Evolutionary conservation across 2,113 vertebrate genomes (phyloP), one percentile per base, ranked within the genome.

Genomic region (Thamnaconus septentrionalis): DNA sequence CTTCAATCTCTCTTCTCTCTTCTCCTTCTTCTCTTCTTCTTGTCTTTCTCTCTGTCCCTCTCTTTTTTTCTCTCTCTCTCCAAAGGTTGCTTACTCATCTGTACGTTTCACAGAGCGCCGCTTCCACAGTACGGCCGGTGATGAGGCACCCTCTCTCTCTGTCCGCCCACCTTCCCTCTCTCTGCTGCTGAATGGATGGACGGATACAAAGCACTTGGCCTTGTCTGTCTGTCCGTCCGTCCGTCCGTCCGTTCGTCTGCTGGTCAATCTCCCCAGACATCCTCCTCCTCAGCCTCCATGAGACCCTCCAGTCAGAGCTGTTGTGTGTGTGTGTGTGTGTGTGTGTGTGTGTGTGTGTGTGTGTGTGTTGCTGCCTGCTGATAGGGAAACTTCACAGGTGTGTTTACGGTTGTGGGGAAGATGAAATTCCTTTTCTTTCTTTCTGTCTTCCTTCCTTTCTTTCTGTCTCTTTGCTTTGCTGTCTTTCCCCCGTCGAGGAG

Each of bases 81-180:
- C 53, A 31, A 53, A 31, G 12, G 5, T 62, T 66, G 68, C 66
- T 76, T 77, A 56, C 66, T 82, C 71, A 71, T 72, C 66, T 12
- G 4, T 51, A 69, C 55, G 59, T 73, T 72, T 85, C 8, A 69
- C 59, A 31, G 18, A 31, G 18, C 18, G 18, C 18, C 18, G 18
- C 18, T 31, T 31, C 18, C 18, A 31, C 1, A 63, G 56, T 71
- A 65, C 71, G 65, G 53, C 67, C 70, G 53, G 42, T 59, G 48
- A 68, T 73, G 49, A 78, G 59, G 71, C 41, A 9, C 18, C 18
- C 18, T 31, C 18, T 31, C 18, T 31, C 18, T 68, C 69, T 72
- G 57, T 50, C 52, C 63, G 46, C 57, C 61, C 59, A 41, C 66
- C 55, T 75, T 75, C 68, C 71, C 53, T 66, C 47, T 46, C 5